Conservation (phyloP, 2,113 vertebrate species). For the crab-eating macaque (Macaca fascicularis) region DNA sequence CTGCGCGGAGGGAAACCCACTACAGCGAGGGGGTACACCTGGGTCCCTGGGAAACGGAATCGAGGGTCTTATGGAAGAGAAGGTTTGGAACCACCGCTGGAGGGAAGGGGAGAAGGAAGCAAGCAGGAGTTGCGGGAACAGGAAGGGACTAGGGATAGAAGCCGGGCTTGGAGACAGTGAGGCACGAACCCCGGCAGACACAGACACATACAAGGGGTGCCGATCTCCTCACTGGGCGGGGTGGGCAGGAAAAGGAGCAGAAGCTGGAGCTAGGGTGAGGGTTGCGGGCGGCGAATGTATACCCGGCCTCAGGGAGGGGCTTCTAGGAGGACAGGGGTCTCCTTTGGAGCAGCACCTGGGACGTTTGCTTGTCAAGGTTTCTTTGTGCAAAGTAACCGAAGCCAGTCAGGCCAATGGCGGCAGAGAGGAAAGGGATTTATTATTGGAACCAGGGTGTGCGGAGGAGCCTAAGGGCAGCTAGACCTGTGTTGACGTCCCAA, state of each 20-base stretch:
- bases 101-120: neutral
- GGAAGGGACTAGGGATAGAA: neutral
- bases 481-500: neutral
- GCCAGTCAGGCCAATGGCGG: neutral
- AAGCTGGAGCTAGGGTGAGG: neutral
- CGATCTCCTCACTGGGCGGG: neutral
- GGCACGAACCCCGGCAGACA: neutral
- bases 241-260: neutral
- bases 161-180: neutral
- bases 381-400: neutral
- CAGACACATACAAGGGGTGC: neutral
- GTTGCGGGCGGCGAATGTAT: neutral
- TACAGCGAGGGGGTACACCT: accelerated
- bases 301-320: neutral
- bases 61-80: neutral
- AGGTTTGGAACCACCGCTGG: neutral
- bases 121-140: neutral
- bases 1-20: neutral
- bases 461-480: neutral
- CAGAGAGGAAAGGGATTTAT: neutral
- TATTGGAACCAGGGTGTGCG: neutral
- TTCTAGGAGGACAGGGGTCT: neutral
- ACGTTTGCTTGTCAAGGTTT: neutral
- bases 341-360: neutral
- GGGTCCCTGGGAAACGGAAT: neutral